Conservation (phyloP, 2,888 invertebrate species). For the Eupsilia transversa region DNA sequence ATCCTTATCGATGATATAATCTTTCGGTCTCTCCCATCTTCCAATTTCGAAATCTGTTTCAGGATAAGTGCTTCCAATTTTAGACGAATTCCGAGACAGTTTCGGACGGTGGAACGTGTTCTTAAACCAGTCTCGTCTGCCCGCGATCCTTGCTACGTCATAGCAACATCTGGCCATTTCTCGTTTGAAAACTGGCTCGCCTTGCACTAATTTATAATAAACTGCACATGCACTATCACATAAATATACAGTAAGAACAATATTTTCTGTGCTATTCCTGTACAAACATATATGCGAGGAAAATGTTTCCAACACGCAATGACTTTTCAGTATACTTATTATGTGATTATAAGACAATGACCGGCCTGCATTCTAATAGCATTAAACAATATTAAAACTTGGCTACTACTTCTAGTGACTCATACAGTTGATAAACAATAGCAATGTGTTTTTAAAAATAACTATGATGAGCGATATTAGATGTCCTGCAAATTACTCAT, state of each 20-base stretch:
- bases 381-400: conserved; percentile 51
- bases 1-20: neutral
- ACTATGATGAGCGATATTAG: conserved; percentile 6
- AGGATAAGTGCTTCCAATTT: neutral
- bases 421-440: conserved; percentile 48
- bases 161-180: conserved; percentile 37
- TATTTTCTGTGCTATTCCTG: conserved; percentile 27
- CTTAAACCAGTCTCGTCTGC: conserved; percentile 25
- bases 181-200: conserved; percentile 32
- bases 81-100: neutral
- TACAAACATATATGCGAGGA: neutral
- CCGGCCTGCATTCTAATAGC: conserved; percentile 47
- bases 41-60: neutral
- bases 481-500: conserved; percentile 23
- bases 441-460: conserved; percentile 34
- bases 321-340: conserved; percentile 25
- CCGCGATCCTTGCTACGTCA: conserved; percentile 12
- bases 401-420: conserved; percentile 50
- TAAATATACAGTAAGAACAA: conserved; percentile 5
- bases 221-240: conserved; percentile 13
- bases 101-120: neutral
- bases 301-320: conserved; percentile 38
- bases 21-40: neutral
- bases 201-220: conserved; percentile 54
- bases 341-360: conserved; percentile 51